Conservation (phyloP, 2,888 invertebrate genomes). For the Scotopteryx bipunctaria region DNA sequence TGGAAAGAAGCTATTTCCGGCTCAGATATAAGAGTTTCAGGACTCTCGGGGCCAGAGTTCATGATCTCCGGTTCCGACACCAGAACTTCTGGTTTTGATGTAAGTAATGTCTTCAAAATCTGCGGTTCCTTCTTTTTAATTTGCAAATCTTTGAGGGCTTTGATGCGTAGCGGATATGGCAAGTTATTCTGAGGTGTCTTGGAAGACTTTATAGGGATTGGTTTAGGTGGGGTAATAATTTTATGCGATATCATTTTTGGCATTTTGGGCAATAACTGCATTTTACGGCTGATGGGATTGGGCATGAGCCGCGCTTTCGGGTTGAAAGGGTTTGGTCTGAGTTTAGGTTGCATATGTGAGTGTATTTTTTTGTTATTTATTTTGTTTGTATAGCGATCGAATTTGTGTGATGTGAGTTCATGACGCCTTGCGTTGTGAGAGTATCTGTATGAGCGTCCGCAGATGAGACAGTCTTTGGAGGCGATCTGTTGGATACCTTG, state of each 20-base stretch:
- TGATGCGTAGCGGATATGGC: conserved; percentile 76
- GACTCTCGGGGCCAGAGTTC: conserved; percentile 79
- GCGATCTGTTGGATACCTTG: conserved; percentile 79
- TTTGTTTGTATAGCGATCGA: conserved; percentile 80
- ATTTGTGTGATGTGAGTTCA: conserved; percentile 74
- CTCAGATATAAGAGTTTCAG: conserved; percentile 78
- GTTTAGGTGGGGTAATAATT: conserved; percentile 63
- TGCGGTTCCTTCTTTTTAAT: conserved; percentile 79
- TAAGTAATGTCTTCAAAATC: conserved; percentile 77
- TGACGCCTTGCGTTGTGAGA: conserved; percentile 80
- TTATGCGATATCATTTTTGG: conserved; percentile 64
- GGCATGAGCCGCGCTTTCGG: conserved; percentile 78
- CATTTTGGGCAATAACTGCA: conserved; percentile 66
- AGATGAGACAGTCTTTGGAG: conserved; percentile 78
- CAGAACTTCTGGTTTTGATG: conserved; percentile 73
- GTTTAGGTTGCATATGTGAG: conserved; percentile 62
- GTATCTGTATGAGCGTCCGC: conserved; percentile 76
- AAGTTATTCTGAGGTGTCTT: conserved; percentile 66
- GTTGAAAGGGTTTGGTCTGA: conserved; percentile 78
- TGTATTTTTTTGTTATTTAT: conserved; percentile 60
- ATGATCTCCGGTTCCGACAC: conserved; percentile 78
- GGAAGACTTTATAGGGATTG: conserved; percentile 65
- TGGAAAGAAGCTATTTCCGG: conserved; percentile 80
- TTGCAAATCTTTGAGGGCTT: conserved; percentile 79
- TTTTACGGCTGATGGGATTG: conserved; percentile 76